phyloP scores from a whole-genome alignment of 92 coral and sea anemone genomes.

The Palythoa caribaeorum region DNA sequence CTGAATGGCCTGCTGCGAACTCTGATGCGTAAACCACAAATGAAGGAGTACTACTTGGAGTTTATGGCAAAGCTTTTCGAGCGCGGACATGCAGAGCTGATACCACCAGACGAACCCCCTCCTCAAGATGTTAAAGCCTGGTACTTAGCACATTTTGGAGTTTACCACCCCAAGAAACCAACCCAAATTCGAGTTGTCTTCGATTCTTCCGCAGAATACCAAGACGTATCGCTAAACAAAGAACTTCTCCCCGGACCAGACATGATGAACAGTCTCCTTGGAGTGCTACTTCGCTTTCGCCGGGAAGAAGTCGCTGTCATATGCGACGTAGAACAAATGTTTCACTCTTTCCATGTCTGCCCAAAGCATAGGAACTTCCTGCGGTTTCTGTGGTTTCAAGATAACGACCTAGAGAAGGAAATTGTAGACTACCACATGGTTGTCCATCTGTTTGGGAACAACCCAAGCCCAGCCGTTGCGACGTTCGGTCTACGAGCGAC shows the following conservation, averaged over 20 bases:
- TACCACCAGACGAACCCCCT: background rate
- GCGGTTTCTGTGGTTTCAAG: conserved; percentile 46
- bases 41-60: background rate
- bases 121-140: background rate
- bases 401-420: conserved; percentile 36
- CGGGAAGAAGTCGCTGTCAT: conserved; percentile 36
- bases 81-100: background rate
- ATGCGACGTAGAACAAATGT: conserved; percentile 38
- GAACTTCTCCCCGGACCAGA: no score
- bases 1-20: conserved; percentile 17
- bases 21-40: background rate
- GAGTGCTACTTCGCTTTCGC: background rate
- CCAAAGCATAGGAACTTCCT: conserved; percentile 35
- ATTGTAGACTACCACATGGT: conserved; percentile 44
- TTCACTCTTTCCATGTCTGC: conserved; percentile 15
- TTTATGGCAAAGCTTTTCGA: background rate
- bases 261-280: no score
- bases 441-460: conserved; percentile 50
- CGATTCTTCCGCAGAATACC: conserved; percentile 23
- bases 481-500: conserved; percentile 48
- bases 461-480: conserved; percentile 37
- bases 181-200: conserved; percentile 33
- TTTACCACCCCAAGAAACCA: conserved; percentile 43
- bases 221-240: conserved; percentile 19
- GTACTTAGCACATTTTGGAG: conserved; percentile 42